These are phyloP conservation scores for Euzetes globulus DNA, from an alignment of 2,888 invertebrate genomes.

Conservation along the genomic window DNA sequence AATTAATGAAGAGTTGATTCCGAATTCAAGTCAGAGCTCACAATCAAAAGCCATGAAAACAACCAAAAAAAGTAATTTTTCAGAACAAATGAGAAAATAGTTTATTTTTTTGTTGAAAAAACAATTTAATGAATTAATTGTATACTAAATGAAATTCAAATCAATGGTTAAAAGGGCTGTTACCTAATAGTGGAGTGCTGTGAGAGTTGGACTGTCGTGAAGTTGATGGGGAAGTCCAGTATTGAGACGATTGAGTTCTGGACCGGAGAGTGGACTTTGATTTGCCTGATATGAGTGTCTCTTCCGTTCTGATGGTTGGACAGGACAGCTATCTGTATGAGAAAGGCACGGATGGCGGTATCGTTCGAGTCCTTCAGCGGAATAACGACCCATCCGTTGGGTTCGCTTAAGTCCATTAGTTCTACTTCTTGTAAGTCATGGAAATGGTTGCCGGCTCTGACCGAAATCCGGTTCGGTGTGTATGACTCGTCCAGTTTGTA, in stretches of 20 bases:
- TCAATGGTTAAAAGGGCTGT: no score
- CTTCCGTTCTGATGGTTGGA: slow-evolving; percentile 98
- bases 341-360: slow-evolving; percentile 83
- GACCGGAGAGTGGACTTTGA: slow-evolving; percentile 84
- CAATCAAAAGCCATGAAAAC: neutral
- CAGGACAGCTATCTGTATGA: slow-evolving; percentile 90
- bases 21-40: neutral
- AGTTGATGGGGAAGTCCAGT: slow-evolving; percentile 45
- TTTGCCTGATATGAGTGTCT: slow-evolving; percentile 95
- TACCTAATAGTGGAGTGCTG: slow-evolving; percentile 34
- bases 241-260: slow-evolving; percentile 46
- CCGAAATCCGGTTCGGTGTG: slow-evolving; percentile 87
- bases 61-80: neutral
- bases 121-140: neutral
- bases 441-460: slow-evolving; percentile 88
- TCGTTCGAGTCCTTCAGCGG: slow-evolving; percentile 79
- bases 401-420: slow-evolving; percentile 84
- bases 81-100: neutral
- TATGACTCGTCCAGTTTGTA: slow-evolving; percentile 98
- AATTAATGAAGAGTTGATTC: neutral
- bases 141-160: neutral
- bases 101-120: neutral
- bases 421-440: slow-evolving; percentile 94
- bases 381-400: slow-evolving; percentile 92
- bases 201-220: slow-evolving; percentile 31